A percentile compares a stretch with the other conserved stretches of the same genome.
Evolutionary conservation across 2,888 invertebrate species (phyloP).

Genomic region (Spilarctia lutea): DNA sequence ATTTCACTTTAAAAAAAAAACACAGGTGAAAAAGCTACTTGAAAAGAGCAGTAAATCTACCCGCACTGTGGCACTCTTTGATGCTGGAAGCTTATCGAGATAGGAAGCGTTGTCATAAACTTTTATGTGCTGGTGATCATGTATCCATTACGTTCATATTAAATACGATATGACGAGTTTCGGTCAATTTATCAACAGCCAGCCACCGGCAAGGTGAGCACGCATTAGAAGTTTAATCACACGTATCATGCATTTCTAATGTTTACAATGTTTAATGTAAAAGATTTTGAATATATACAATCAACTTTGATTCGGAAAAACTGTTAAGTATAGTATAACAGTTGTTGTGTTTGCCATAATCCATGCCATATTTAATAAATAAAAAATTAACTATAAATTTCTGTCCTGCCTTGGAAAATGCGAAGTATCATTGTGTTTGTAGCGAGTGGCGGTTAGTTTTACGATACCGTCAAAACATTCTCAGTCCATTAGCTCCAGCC

Average conservation of each 20-base stretch:
- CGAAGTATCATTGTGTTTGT: too few relatives aligned
- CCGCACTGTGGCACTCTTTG: not conserved
- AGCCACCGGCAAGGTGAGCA: not conserved
- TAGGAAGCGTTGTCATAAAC: constrained; percentile 4
- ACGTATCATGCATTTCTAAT: not conserved
- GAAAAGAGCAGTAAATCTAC: not conserved
- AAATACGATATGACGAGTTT: not conserved
- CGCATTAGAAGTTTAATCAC: not conserved
- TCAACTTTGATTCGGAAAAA: too few relatives aligned
- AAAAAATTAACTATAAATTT: too few relatives aligned
- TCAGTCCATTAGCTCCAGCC: not conserved
- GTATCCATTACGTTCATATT: not conserved
- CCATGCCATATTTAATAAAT: too few relatives aligned
- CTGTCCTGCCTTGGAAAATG: too few relatives aligned
- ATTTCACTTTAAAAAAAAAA: too few relatives aligned
- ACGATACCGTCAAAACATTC: not conserved
- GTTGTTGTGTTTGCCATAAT: too few relatives aligned
- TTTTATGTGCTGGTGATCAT: not conserved
- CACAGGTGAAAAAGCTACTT: too few relatives aligned
- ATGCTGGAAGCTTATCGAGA: not conserved
- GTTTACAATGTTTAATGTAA: too few relatives aligned
- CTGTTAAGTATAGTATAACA: too few relatives aligned
- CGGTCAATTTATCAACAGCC: not conserved
- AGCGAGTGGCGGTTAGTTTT: not conserved
- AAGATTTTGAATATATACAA: too few relatives aligned